A percentile compares a stretch with the other conserved stretches of the same genome.
phyloP scores from a whole-genome alignment of 2,888 invertebrate genomes.

The Barypeithes pellucidus region DNA sequence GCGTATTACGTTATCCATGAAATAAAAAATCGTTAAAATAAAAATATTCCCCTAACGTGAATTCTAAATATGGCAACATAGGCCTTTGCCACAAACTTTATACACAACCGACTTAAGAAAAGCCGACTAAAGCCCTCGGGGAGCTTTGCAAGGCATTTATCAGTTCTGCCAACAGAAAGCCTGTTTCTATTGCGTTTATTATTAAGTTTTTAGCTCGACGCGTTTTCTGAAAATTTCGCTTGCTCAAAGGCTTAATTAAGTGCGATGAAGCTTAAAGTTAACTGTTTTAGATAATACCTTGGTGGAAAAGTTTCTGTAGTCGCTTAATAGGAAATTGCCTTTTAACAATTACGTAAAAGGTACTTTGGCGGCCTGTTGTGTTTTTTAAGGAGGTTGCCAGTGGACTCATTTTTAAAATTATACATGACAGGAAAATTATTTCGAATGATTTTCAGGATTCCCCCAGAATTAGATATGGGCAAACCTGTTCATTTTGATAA shows the following conservation, averaged over 20 bases:
- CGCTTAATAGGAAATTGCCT: not conserved
- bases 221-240: slow-evolving; percentile 27
- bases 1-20: not conserved
- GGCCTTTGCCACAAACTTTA: slow-evolving; percentile 13
- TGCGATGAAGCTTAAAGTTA: slow-evolving; percentile 20
- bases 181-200: slow-evolving; percentile 31
- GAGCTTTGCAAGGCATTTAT: slow-evolving; percentile 21
- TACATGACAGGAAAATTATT: too few relatives aligned
- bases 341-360: slow-evolving; percentile 17
- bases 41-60: slow-evolving; percentile 3
- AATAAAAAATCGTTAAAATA: not conserved
- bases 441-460: too few relatives aligned
- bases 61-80: slow-evolving; percentile 18
- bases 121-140: slow-evolving; percentile 7
- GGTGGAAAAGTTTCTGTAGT: slow-evolving; percentile 1
- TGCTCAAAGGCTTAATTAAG: slow-evolving; percentile 25
- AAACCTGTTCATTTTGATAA: too few relatives aligned
- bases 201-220: slow-evolving; percentile 25
- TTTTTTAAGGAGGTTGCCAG: too few relatives aligned
- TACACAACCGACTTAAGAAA: slow-evolving; percentile 24
- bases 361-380: too few relatives aligned
- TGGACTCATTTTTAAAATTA: too few relatives aligned
- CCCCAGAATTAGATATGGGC: too few relatives aligned
- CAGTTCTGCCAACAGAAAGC: slow-evolving; percentile 30
- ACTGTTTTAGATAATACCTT: slow-evolving; percentile 24